These are phyloP conservation scores for Lutjanus argentimaculatus DNA, from an alignment of 2,797 vertebrate genomes.

Conservation along the genomic window DNA sequence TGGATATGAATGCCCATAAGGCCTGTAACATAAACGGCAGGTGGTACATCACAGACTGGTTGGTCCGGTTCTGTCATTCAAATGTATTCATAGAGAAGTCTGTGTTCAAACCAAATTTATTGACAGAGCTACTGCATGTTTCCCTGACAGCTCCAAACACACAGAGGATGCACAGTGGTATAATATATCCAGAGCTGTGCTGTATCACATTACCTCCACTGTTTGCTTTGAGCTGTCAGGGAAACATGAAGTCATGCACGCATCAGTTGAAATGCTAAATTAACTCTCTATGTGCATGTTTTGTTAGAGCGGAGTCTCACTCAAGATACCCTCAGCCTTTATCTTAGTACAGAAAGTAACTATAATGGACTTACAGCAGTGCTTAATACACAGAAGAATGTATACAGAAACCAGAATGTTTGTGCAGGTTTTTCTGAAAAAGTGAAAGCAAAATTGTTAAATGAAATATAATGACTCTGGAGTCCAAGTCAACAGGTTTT, in stretches of 20 bases:
- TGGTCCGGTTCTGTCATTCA: neutral
- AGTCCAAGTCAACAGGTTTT: too few species aligned
- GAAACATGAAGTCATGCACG: neutral
- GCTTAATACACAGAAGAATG: neutral
- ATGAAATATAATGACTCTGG: neutral
- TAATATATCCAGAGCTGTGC: neutral
- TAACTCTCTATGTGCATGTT: too few species aligned
- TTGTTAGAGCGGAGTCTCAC: neutral
- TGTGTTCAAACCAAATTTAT: neutral
- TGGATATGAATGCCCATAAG: neutral
- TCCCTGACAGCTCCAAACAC: neutral
- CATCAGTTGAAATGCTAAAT: neutral
- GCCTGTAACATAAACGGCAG: neutral
- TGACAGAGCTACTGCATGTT: too few species aligned
- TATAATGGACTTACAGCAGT: neutral
- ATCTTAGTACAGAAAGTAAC: neutral
- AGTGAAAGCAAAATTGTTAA: neutral
- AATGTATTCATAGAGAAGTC: neutral
- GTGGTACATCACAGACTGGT: neutral
- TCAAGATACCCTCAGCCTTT: too few species aligned
- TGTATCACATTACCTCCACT: neutral
- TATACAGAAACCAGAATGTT: neutral
- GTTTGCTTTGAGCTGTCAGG: constrained; percentile 5
- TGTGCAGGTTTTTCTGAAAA: neutral
- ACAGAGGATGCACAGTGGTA: neutral